Evolutionary conservation across 30 jellyfish, hydroid and myxozoan species (phyloP).

Genomic region (Aurelia sp.): DNA sequence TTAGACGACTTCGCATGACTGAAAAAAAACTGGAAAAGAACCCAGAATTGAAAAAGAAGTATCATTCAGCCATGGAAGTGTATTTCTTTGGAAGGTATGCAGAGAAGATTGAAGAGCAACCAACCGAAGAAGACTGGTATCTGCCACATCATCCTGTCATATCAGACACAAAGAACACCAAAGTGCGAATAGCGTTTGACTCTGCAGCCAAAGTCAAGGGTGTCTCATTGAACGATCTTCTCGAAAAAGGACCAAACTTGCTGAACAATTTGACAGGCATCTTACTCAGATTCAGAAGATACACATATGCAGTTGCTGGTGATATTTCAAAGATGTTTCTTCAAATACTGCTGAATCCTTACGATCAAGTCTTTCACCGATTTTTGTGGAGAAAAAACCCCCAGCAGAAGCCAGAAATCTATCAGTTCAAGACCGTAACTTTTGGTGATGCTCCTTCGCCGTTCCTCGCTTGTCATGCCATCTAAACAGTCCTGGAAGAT

Average conservation of each 20-base stretch:
- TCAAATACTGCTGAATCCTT: no score
- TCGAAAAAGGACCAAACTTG: conserved; percentile 9
- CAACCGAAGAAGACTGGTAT: no score
- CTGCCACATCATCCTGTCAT: no score
- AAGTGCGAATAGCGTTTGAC: background rate
- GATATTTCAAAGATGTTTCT: no score
- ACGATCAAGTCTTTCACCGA: conserved; percentile 25
- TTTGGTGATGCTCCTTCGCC: conserved; percentile 50
- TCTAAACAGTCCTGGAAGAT: conserved; percentile 40
- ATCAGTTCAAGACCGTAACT: conserved; percentile 43
- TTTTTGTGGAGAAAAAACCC: conserved; percentile 55
- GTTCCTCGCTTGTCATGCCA: conserved; percentile 36
- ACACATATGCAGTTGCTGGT: conserved; percentile 26
- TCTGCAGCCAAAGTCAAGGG: no score
- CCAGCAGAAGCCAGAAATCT: conserved; percentile 21
- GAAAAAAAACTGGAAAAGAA: background rate
- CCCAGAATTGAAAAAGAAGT: no score
- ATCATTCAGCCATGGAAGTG: no score
- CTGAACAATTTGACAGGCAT: conserved; percentile 47
- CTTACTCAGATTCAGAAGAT: conserved; percentile 49
- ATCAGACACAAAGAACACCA: background rate
- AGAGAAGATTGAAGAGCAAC: no score
- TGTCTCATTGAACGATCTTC: no score
- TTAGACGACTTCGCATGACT: conserved; percentile 13
- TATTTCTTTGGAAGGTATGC: no score